A percentile compares a stretch with the other conserved stretches of the same genome.
These are phyloP conservation scores for Nomada fabriciana DNA, from an alignment of 2,888 invertebrate species.

Conservation along the genomic window DNA sequence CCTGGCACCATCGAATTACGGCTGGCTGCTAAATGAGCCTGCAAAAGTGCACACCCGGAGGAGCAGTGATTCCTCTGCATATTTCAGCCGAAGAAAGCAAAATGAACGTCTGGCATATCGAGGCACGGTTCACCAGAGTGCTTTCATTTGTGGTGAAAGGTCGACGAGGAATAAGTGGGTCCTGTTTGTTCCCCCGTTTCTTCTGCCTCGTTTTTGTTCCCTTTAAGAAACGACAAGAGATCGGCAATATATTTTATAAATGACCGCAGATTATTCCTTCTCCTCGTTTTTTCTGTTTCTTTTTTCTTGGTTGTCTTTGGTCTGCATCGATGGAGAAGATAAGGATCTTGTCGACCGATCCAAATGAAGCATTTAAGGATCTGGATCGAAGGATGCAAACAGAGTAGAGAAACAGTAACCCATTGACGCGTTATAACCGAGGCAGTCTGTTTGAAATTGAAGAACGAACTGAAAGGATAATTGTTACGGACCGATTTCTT, in stretches of 20 bases:
- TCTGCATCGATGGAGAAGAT: neutral
- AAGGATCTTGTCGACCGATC: neutral
- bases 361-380: neutral
- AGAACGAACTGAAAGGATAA: neutral
- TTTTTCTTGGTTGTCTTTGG: neutral
- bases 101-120: conserved; percentile 37
- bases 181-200: conserved; percentile 23
- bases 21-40: conserved; percentile 20
- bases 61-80: conserved; percentile 51
- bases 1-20: conserved; percentile 63
- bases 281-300: neutral
- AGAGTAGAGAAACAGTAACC: neutral
- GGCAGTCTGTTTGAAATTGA: neutral
- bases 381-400: too few species aligned
- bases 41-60: conserved; percentile 24
- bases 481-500: neutral
- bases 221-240: conserved; percentile 26
- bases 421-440: neutral
- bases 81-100: conserved; percentile 49
- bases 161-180: conserved; percentile 56
- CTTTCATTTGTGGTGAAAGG: conserved; percentile 62
- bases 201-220: conserved; percentile 13
- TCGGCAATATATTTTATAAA: conserved; percentile 8
- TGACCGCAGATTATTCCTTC: neutral
- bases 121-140: conserved; percentile 25